phyloP scores from a whole-genome alignment of 2,113 vertebrate genomes.

The Limanda limanda region DNA sequence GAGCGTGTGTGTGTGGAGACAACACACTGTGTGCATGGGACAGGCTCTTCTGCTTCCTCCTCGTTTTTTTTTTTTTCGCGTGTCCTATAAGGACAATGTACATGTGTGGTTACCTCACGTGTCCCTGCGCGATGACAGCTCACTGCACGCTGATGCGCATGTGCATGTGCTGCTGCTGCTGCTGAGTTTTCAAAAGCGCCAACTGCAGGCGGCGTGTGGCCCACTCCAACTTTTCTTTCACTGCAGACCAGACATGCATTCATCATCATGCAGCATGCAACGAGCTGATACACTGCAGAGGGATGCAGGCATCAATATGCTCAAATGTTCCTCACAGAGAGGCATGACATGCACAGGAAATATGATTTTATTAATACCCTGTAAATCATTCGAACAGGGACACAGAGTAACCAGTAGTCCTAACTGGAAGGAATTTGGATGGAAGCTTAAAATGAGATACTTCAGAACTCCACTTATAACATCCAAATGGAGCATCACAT shows the following conservation, averaged over 20 bases:
- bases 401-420: too few species aligned
- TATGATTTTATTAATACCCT: too few species aligned
- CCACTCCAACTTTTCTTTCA: constrained; percentile 23
- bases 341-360: too few species aligned
- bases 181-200: constrained; percentile 44
- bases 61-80: neutral
- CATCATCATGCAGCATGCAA: too few species aligned
- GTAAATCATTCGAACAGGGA: too few species aligned
- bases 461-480: too few species aligned
- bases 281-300: too few species aligned
- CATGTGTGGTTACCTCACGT: constrained; percentile 73
- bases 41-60: neutral
- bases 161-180: constrained; percentile 45
- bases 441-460: too few species aligned
- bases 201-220: constrained; percentile 46
- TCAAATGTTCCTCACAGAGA: too few species aligned
- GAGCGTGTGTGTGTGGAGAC: neutral
- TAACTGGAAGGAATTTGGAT: too few species aligned
- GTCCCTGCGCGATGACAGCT: constrained; percentile 65
- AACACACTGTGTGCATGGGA: neutral
- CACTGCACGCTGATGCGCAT: constrained; percentile 58
- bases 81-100: constrained; percentile 26
- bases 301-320: too few species aligned
- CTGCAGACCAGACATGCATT: constrained; percentile 32
- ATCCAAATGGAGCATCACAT: too few species aligned